phyloP scores from a whole-genome alignment of 2,113 vertebrate genomes.

The Sus scrofa region DNA sequence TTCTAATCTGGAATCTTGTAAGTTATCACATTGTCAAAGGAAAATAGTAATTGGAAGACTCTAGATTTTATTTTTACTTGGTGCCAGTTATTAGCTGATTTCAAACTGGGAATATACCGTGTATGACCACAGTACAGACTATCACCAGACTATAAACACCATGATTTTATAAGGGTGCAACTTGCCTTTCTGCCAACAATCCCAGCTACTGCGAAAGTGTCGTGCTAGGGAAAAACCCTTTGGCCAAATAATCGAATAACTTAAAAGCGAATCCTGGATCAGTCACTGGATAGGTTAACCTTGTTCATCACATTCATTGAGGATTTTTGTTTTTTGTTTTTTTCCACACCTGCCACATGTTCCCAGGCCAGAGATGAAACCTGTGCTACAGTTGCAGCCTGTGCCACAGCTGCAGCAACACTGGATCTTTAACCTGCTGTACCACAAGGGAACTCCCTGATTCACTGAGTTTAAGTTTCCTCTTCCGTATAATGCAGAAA shows the following conservation, averaged over 20 bases:
- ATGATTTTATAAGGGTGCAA: background rate
- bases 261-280: background rate
- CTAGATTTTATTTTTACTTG: background rate
- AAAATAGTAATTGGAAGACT: conserved; percentile 2
- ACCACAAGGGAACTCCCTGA: too few relatives aligned
- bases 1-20: background rate
- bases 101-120: background rate
- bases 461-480: background rate
- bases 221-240: background rate
- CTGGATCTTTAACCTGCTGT: too few relatives aligned
- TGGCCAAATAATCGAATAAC: background rate
- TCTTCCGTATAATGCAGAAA: background rate
- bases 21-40: background rate
- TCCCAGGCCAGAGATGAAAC: too few relatives aligned
- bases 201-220: background rate
- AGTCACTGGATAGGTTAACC: background rate
- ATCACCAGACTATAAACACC: background rate
- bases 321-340: too few relatives aligned
- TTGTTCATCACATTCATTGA: background rate
- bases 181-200: background rate
- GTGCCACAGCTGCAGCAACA: too few relatives aligned
- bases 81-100: background rate
- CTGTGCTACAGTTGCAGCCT: too few relatives aligned
- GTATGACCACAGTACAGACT: too few relatives aligned
- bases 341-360: too few relatives aligned